Base-by-base conservation (phyloP, 1,140 invertebrate genomes). In the Glossosoma conforme region DNA sequence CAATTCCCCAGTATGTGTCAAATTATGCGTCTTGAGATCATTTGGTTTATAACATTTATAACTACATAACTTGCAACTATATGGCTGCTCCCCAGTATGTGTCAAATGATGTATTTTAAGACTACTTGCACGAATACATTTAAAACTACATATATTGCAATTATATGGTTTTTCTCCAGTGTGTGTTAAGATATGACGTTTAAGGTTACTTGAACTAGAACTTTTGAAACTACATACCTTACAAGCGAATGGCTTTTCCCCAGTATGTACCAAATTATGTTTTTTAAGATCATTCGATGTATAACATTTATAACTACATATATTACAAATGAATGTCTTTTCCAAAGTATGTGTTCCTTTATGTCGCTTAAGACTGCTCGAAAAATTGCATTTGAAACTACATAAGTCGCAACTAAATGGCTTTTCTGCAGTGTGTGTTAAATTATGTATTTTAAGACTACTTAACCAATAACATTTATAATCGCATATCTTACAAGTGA, bases 171-270 rank as follows among this genome's bases (percentile, higher is more conserved):
- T 15, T n/a, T n/a, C n/a, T n/a, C n/a, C 35, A 15, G 35, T 17
- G 18, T 11, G n/a, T 11, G 8, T 13, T 13, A 9, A 8, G 18
- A 10, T 8, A 36, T 13, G 14, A 15, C 35, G 14, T 36, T 36
- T 8, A 15, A 15, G 13, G 18, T 36, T n/a, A n/a, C 2, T 13
- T 13, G 35, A 36, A 36, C 3, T 15, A 36, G 35, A 17, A 13
- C 35, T 15, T 36, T n/a, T n/a, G n/a, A n/a, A n/a, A n/a, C n/a
- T n/a, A n/a, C n/a, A n/a, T n/a, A n/a, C n/a, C n/a, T n/a, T n/a
- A n/a, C n/a, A n/a, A n/a, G n/a, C n/a, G n/a, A n/a, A n/a, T n/a
- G 43, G 43, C 25, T 44, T 44, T 2, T 18, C 14, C 17, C 33
- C 20, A n/a, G 18, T 15, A 30, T 44, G 43, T 11, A 19, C 5